Base-by-base conservation (phyloP, 2,888 invertebrate species). In the Melinopterus prodromus region DNA sequence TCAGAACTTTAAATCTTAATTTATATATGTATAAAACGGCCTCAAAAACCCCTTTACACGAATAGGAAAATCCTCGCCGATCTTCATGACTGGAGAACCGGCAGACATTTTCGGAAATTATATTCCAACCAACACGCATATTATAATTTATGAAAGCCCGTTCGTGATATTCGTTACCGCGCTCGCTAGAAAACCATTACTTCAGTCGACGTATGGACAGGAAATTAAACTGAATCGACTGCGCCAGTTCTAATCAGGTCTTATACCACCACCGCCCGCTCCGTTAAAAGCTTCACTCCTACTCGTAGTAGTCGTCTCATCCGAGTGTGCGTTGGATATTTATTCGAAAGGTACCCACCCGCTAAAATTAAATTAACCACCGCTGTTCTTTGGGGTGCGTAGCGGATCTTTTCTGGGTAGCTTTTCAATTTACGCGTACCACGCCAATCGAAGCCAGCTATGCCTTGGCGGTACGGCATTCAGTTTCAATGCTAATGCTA, bases 141-240 rank as follows among this genome's bases (percentile, higher is more conserved):
- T 12, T 53, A 53, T 53, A 53, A 53, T 12, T 53, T 53, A 26
- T 12, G 53, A 53, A 12, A 2, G 53, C 53, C 6, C 53, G 53
- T 53, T 26, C 26, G 26, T 26, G 26, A 26, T 26, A 26, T 26
- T 26, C 26, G 26, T 26, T 26, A 26, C 26, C 26, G 26, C 26
- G 26, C 53, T 53, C 53, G 5, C 53, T 53, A 53, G 53, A 53
- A 53, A 53, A 53, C 12, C 53, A 53, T 53, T 53, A 53, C 12
- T 53, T 53, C 53, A 12, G 26, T 26, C 53, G 12, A 12, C 53
- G 53, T 12, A 53, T 53, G 53, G 53, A 53, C 53, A 53, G 53
- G 53, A 53, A 53, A 53, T 53, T 53, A 53, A 53, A 53, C 53
- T 53, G 53, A 53, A 53, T 53, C 53, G 53, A 53, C 53, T 53